Conservation (phyloP, 2,113 vertebrate genomes). For the Mustelus asterias region DNA sequence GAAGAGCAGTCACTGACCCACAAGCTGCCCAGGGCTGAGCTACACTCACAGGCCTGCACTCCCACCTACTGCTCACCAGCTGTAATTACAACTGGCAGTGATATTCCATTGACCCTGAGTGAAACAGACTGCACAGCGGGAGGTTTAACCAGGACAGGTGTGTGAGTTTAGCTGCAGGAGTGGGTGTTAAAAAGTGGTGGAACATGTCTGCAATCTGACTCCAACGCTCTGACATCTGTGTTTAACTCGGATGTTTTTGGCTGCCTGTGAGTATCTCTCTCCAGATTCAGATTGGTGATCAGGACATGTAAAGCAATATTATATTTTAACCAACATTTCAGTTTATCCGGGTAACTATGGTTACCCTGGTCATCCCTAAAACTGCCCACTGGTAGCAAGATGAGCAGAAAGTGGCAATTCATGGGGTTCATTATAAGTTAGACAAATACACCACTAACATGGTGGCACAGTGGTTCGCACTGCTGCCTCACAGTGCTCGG, state of each 20-base stretch:
- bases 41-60: not conserved
- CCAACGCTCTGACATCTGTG: not conserved
- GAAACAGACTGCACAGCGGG: not conserved
- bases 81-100: not conserved
- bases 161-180: not conserved
- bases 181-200: not conserved
- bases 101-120: not conserved
- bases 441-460: not conserved
- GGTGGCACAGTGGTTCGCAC: no score
- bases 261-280: not conserved
- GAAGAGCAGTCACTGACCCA: not conserved
- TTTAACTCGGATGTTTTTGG: not conserved
- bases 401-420: not conserved
- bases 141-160: not conserved
- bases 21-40: not conserved
- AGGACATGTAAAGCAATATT: not conserved
- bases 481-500: no score
- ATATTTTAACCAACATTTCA: not conserved
- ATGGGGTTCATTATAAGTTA: not conserved
- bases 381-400: not conserved
- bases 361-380: not conserved
- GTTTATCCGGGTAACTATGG: not conserved
- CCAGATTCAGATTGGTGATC: not conserved
- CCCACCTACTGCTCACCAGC: not conserved
- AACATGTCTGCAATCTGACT: not conserved